Conservation (phyloP, 2,888 invertebrate species). For the Thumatha senex region DNA sequence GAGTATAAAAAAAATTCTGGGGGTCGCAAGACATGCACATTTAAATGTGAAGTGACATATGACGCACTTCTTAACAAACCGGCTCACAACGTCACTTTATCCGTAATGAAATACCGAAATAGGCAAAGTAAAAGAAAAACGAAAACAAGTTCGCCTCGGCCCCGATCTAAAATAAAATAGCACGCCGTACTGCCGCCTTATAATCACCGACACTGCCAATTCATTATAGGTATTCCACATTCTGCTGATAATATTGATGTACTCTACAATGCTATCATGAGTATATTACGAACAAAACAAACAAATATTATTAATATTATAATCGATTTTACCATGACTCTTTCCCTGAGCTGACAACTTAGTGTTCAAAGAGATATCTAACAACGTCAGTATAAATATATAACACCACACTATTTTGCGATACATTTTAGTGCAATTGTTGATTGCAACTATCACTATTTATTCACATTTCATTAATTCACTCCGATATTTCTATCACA, state of each 20-base stretch:
- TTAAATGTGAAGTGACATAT: slow-evolving; percentile 17
- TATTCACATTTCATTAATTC: slow-evolving; percentile 69
- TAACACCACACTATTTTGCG: slow-evolving; percentile 85
- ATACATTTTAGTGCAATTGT: slow-evolving; percentile 73
- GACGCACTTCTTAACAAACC: background rate
- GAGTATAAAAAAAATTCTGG: background rate
- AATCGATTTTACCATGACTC: slow-evolving; percentile 87
- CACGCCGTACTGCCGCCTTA: slow-evolving; percentile 37
- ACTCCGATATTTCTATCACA: slow-evolving; percentile 48
- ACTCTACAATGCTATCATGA: no score
- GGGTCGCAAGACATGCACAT: slow-evolving; percentile 11
- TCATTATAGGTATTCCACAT: slow-evolving; percentile 39
- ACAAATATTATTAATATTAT: slow-evolving; percentile 27
- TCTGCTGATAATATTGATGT: background rate
- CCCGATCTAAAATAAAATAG: slow-evolving; percentile 68
- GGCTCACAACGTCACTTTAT: no score
- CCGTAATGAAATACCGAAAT: slow-evolving; percentile 9
- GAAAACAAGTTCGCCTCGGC: slow-evolving; percentile 53
- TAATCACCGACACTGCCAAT: slow-evolving; percentile 40
- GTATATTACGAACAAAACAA: slow-evolving; percentile 5
- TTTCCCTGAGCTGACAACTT: slow-evolving; percentile 89
- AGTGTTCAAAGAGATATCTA: slow-evolving; percentile 87
- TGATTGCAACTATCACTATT: slow-evolving; percentile 49
- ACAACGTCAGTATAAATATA: slow-evolving; percentile 86
- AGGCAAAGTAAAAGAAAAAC: slow-evolving; percentile 48